These are phyloP conservation scores for Nematolebias whitei DNA, from an alignment of 2,113 vertebrate species.

Conservation along the genomic window DNA sequence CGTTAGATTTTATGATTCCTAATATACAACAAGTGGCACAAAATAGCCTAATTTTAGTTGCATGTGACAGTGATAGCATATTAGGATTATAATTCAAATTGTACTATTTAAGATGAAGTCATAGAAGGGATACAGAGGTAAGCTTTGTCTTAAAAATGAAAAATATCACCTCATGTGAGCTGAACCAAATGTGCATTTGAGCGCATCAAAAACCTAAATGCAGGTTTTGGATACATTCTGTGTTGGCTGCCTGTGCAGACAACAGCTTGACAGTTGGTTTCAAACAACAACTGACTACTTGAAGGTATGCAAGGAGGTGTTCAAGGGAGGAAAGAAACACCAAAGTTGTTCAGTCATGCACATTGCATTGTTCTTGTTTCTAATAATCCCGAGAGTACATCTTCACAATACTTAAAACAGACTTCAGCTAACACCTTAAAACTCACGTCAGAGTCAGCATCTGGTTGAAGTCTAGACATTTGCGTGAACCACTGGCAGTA, in stretches of 20 bases:
- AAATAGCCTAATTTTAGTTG: constrained; percentile 55
- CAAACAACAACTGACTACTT: constrained; percentile 78
- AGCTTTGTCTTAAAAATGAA: constrained; percentile 20
- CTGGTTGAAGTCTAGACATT: constrained; percentile 64
- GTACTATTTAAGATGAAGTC: background rate
- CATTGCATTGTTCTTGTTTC: constrained; percentile 77
- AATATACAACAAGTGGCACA: constrained; percentile 44
- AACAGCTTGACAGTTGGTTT: constrained; percentile 81
- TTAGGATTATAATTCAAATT: background rate
- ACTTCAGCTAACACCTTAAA: constrained; percentile 43
- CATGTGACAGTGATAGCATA: constrained; percentile 1
- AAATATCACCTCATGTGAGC: constrained; percentile 2
- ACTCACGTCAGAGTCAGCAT: constrained; percentile 62
- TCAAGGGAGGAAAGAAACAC: constrained; percentile 70
- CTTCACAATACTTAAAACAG: constrained; percentile 60
- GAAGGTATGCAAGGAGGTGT: constrained; percentile 65
- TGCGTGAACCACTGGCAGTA: constrained; percentile 52
- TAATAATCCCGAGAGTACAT: constrained; percentile 79
- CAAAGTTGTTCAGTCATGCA: constrained; percentile 78
- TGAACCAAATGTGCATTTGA: constrained; percentile 31
- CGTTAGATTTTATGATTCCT: constrained; percentile 45
- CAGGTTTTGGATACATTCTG: constrained; percentile 68
- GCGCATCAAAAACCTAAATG: constrained; percentile 46
- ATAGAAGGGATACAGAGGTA: background rate
- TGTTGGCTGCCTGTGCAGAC: constrained; percentile 75